Conservation (phyloP, 1,140 invertebrate genomes). For the Trinorchestia longiramus region DNA sequence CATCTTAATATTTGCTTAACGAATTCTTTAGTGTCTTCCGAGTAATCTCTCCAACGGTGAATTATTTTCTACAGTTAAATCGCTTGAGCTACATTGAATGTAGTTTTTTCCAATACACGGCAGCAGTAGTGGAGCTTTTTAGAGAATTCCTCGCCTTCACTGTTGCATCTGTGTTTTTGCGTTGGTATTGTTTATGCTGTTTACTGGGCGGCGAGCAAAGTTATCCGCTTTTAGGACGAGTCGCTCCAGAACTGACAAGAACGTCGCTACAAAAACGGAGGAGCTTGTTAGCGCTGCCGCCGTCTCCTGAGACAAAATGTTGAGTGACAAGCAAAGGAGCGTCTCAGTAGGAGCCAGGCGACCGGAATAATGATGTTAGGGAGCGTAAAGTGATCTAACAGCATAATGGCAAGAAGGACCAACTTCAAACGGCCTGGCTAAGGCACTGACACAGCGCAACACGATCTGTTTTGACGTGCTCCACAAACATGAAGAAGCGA, state of each 20-base stretch:
- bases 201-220: not conserved
- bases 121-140: not conserved
- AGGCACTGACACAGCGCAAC: not conserved
- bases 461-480: conserved; percentile 23
- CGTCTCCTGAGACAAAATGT: conserved; percentile 23
- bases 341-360: conserved; percentile 22
- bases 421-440: conserved; percentile 19
- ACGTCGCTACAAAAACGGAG: not conserved
- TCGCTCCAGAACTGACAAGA: not conserved
- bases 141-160: not conserved
- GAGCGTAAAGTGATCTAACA: conserved; percentile 48
- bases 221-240: not conserved
- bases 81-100: not conserved
- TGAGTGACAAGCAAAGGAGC: conserved; percentile 33
- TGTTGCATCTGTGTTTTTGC: not conserved
- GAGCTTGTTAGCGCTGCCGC: not conserved
- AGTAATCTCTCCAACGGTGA: not conserved
- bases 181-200: not conserved
- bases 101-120: no score
- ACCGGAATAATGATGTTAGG: conserved; percentile 49
- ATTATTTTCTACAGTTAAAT: not conserved
- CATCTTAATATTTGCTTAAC: not conserved
- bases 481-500: conserved; percentile 11
- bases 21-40: not conserved
- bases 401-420: conserved; percentile 8